These are phyloP conservation scores for Sialia sialis DNA, from an alignment of 2,113 vertebrate genomes.

Conservation along the genomic window DNA sequence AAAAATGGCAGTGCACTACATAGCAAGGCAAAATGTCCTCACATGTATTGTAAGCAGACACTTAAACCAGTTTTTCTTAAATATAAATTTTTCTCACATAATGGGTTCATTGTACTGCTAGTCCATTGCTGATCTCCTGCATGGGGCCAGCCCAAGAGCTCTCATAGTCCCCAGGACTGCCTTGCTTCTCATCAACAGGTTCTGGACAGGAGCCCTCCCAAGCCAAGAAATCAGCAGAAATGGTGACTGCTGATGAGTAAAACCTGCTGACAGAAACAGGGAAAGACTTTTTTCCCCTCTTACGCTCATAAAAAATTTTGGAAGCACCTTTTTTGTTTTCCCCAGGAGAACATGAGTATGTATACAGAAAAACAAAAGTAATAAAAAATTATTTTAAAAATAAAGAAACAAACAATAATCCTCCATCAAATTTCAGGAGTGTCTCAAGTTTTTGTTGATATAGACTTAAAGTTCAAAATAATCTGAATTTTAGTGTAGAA, in stretches of 20 bases:
- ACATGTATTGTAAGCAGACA: conserved; percentile 22
- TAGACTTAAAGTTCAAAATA: not conserved
- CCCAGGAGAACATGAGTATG: too few species aligned
- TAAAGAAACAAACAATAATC: not conserved
- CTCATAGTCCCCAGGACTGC: not conserved
- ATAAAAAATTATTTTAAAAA: not conserved
- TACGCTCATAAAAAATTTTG: not conserved
- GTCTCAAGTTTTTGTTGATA: not conserved
- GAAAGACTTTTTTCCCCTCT: not conserved
- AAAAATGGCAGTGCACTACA: not conserved
- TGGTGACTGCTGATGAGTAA: not conserved
- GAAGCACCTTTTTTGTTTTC: not conserved
- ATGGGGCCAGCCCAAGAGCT: not conserved
- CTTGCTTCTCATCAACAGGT: not conserved
- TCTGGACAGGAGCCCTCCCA: not conserved
- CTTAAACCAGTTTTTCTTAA: not conserved
- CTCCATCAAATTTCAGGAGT: not conserved
- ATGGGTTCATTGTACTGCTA: not conserved
- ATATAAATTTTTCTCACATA: not conserved
- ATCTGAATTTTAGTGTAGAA: not conserved
- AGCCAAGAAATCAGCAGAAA: not conserved
- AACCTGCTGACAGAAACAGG: not conserved
- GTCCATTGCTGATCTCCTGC: not conserved
- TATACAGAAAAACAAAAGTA: not conserved
- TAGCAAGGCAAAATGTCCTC: not conserved